Evolutionary conservation across 2,797 vertebrate genomes (phyloP), one percentile per base, ranked within the genome.

Genomic region (Euphonia xanthogaster): DNA sequence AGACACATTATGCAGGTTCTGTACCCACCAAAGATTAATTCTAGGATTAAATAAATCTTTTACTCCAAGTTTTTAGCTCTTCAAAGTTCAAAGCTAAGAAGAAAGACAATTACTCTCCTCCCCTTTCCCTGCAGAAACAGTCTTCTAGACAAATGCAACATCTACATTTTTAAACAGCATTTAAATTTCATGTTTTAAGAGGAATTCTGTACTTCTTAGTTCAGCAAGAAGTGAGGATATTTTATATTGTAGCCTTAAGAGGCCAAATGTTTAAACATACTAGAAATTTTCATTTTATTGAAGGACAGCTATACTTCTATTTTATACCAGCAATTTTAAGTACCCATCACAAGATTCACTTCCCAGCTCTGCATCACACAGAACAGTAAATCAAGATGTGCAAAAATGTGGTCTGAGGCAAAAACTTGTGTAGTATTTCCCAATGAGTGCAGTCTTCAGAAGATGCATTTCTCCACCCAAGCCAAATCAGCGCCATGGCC

Each of bases 1-100:
- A 96, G 79, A 93, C 20, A 93, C 6, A 62, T 95, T 93, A 96
- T 80, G 55, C 17, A 86, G 66, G 68, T 96, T 88, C 71, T 91
- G 30, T 27, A 95, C 47, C 28, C 24, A 75, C 63, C 14, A 88
- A 3, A 78, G 19, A 50, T 70, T 80, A 44, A 72, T 68, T 90
- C 54, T 50, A 94, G 28, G 58, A n/a, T 72, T 90, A 86, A 77
- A 48, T 1, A 85, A 14, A 45, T 31, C 17, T 90, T 80, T 62
- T 73, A 42, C 1, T 3, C 28, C 42, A 66, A 79, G 37, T 31
- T 82, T 62, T 77, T 75, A 81, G 35, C 22, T 35, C 13, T 50
- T 35, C 40, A 11, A 81, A 62, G 23, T 39, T 44, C 30, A 57
- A 45, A 71, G 22, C 19, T 42, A 71, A 79, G n/a, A 57, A 55